These are phyloP conservation scores for Syngnathus floridae DNA, from an alignment of 2,113 vertebrate species.

Conservation along the genomic window DNA sequence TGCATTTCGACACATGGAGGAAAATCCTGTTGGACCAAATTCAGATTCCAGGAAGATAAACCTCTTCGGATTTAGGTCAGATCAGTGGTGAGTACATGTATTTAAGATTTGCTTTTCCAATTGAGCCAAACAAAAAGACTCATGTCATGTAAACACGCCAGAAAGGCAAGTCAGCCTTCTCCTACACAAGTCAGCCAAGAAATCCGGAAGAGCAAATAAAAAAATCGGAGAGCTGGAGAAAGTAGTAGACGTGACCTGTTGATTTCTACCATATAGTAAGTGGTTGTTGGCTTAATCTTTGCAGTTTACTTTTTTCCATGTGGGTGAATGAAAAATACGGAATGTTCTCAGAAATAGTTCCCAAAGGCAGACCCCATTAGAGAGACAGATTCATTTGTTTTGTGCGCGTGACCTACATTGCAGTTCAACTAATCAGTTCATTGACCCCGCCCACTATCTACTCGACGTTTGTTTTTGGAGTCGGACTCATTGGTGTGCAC, in stretches of 20 bases:
- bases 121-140: too few relatives aligned
- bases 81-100: not conserved
- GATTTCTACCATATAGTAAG: not conserved
- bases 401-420: not conserved
- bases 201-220: not conserved
- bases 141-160: not conserved
- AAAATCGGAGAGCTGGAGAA: not conserved
- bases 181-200: not conserved
- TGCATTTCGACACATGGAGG: not conserved
- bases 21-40: not conserved
- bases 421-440: not conserved
- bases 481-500: not conserved
- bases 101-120: not conserved
- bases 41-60: not conserved
- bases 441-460: too few relatives aligned
- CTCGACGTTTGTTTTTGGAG: too few relatives aligned
- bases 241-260: not conserved
- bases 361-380: not conserved
- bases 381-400: not conserved
- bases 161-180: not conserved
- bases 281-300: not conserved
- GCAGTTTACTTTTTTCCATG: not conserved
- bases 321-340: not conserved
- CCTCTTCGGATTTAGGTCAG: not conserved
- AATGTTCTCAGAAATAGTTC: not conserved